Percentiles rank a stretch among this genome's conserved stretches.
phyloP scores from a whole-genome alignment of 2,797 vertebrate genomes.

The Novumbra hubbsi region DNA sequence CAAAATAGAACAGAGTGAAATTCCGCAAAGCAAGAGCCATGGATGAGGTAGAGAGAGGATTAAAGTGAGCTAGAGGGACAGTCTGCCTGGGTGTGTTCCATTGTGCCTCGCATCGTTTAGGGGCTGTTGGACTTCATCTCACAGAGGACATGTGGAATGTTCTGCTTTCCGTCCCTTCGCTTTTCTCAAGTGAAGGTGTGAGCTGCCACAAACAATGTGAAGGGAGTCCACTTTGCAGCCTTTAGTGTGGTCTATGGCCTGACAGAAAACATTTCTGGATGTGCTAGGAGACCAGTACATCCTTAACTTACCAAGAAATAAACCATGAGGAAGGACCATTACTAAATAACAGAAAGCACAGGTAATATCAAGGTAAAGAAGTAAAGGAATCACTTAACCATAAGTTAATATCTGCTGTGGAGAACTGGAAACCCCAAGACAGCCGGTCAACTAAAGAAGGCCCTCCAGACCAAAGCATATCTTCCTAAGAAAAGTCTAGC shows the following conservation, averaged over 20 bases:
- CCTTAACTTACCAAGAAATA: background rate
- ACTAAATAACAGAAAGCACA: background rate
- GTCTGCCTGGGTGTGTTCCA: constrained; percentile 31
- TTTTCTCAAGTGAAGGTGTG: constrained; percentile 15
- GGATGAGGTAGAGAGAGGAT: constrained; percentile 5
- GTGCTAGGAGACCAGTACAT: constrained; percentile 19
- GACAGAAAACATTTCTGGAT: constrained; percentile 10
- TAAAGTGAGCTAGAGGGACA: background rate
- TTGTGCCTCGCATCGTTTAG: constrained; percentile 32
- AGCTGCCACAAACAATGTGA: constrained; percentile 12
- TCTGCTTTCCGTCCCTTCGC: constrained; percentile 23
- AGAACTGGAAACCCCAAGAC: background rate
- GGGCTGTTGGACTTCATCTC: constrained; percentile 27
- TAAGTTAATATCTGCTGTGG: background rate
- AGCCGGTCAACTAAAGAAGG: constrained; percentile 2
- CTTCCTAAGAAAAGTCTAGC: background rate
- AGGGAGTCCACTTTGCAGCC: constrained; percentile 10
- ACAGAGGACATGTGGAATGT: constrained; percentile 45
- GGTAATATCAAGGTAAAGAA: background rate
- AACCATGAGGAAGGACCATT: constrained; percentile 1
- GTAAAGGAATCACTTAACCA: background rate
- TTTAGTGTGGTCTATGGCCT: constrained; percentile 1
- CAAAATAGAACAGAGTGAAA: background rate
- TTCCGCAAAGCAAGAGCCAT: background rate
- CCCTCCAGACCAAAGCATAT: background rate